A percentile compares a stretch with the other conserved stretches of the same genome.
Evolutionary conservation across 2,797 vertebrate species (phyloP).

Genomic region (Orientallactaga sibirica): DNA sequence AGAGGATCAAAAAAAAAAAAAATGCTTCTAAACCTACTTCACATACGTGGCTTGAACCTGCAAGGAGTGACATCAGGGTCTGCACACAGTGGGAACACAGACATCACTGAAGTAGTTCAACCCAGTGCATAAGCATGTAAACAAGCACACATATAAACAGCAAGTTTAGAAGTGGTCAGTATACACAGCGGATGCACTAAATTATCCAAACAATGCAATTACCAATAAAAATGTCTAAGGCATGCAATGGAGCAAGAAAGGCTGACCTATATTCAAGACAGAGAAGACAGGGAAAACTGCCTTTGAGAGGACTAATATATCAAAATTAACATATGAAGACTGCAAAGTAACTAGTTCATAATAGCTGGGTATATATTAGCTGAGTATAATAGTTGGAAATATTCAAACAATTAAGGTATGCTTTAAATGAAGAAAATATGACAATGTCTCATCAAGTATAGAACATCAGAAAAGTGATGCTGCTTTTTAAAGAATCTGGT

Average conservation of each 20-base stretch:
- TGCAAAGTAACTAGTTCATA: conserved; percentile 15
- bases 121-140: background rate
- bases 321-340: background rate
- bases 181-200: background rate
- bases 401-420: background rate
- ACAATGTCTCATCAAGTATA: background rate
- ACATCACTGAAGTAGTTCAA: background rate
- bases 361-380: background rate
- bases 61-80: background rate
- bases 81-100: background rate
- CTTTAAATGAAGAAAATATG: background rate
- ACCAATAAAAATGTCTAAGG: background rate
- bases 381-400: background rate
- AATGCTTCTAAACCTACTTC: background rate
- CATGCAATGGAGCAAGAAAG: background rate
- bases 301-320: background rate
- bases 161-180: background rate
- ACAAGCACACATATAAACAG: background rate
- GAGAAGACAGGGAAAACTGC: background rate
- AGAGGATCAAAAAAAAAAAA: background rate
- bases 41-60: background rate
- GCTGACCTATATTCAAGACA: background rate
- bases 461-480: background rate
- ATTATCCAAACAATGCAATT: background rate
- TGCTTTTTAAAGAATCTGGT: background rate